phyloP scores from a whole-genome alignment of 2,888 invertebrate genomes.

The Leucoptera coffeella region DNA sequence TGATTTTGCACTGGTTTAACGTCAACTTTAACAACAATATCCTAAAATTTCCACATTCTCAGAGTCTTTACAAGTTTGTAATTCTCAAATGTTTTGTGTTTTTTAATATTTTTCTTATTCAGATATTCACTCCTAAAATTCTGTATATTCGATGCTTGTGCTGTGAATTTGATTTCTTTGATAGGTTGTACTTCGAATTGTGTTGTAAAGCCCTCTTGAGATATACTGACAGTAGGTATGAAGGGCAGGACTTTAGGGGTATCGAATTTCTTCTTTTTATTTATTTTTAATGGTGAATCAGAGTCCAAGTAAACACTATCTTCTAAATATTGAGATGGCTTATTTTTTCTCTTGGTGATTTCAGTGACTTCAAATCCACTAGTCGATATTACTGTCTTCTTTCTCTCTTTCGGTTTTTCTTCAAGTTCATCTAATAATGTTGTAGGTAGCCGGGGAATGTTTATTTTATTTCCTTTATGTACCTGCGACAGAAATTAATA shows the following conservation, averaged over 20 bases:
- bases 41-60: no score
- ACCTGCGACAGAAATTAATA: conserved; percentile 13
- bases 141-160: conserved; percentile 14
- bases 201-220: conserved; percentile 31
- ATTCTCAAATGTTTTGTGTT: conserved; percentile 23
- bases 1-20: no score
- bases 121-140: conserved; percentile 30
- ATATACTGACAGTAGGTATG: conserved; percentile 27
- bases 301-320: conserved; percentile 29
- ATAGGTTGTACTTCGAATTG: conserved; percentile 29
- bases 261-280: conserved; percentile 12
- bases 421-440: conserved; percentile 21
- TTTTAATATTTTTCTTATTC: conserved; percentile 21
- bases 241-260: conserved; percentile 31
- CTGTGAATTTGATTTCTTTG: conserved; percentile 22
- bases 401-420: conserved; percentile 14
- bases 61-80: no score
- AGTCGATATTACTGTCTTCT: conserved; percentile 17
- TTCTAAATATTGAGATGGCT: conserved; percentile 37
- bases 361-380: conserved; percentile 27
- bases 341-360: conserved; percentile 17
- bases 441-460: conserved; percentile 23
- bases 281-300: conserved; percentile 11
- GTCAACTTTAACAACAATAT: no score
- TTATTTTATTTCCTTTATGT: conserved; percentile 19